Evolutionary conservation across 2,888 invertebrate genomes (phyloP).

Genomic region (Watsonalla binaria): DNA sequence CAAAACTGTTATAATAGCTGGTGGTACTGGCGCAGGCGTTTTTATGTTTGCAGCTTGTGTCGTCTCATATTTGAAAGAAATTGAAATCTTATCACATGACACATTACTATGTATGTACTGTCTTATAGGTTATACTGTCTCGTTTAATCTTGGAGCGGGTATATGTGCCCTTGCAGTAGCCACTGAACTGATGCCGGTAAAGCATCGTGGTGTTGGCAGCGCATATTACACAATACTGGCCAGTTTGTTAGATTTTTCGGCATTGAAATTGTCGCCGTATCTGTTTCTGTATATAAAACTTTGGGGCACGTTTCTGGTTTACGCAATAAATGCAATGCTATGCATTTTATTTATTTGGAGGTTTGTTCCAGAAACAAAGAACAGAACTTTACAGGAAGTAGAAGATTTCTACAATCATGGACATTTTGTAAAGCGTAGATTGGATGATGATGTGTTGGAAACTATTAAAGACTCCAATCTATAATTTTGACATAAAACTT

Average conservation of each 20-base stretch:
- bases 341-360: conserved; percentile 13
- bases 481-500: no score
- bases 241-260: not conserved
- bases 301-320: conserved; percentile 15
- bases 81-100: conserved; percentile 5
- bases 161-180: not conserved
- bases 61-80: conserved; percentile 10
- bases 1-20: conserved; percentile 11
- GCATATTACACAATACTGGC: conserved; percentile 11
- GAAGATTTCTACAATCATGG: conserved; percentile 2
- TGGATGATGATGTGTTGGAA: no score
- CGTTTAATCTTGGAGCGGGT: not conserved
- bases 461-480: no score
- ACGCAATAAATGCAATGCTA: conserved; percentile 11
- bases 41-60: conserved; percentile 7
- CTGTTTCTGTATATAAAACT: conserved; percentile 12
- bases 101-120: conserved; percentile 12
- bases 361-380: conserved; percentile 19
- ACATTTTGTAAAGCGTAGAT: no score
- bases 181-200: conserved; percentile 8
- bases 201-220: conserved; percentile 16
- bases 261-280: conserved; percentile 9
- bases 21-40: conserved; percentile 3
- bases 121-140: not conserved
- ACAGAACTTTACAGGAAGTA: conserved; percentile 15